These are phyloP conservation scores for Nothocercus julius DNA, from an alignment of 2,113 vertebrate genomes.

Conservation along the genomic window DNA sequence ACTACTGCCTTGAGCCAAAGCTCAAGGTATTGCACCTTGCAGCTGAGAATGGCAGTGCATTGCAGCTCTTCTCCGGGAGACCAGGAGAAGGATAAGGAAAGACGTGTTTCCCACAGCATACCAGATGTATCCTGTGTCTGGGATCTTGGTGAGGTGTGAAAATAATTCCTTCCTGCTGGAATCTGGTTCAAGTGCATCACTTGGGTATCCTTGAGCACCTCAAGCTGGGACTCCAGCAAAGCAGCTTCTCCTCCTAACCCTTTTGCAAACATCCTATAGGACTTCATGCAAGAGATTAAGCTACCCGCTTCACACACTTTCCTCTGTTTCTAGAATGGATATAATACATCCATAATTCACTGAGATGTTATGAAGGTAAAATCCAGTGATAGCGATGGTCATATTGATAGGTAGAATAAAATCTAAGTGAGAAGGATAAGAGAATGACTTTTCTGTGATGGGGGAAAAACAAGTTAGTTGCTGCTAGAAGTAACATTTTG, in stretches of 20 bases:
- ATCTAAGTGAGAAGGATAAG: background rate
- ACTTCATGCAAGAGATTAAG: background rate
- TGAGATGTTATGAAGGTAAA: background rate
- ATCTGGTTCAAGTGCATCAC: background rate
- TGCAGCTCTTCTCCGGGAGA: background rate
- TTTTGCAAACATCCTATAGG: background rate
- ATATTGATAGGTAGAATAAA: no score
- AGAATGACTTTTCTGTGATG: background rate
- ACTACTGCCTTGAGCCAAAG: background rate
- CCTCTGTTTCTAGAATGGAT: background rate
- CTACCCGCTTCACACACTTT: background rate
- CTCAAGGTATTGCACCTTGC: background rate
- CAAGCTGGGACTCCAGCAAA: background rate
- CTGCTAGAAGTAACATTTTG: conserved; percentile 1
- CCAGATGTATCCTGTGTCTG: background rate
- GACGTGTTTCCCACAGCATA: background rate
- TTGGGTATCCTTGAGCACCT: accelerated
- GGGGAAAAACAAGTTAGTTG: background rate
- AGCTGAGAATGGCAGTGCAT: background rate
- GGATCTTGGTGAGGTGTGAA: background rate
- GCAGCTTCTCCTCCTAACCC: background rate
- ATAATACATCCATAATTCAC: background rate
- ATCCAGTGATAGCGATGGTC: background rate
- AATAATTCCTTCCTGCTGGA: background rate
- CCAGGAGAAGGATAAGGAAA: background rate